Conservation (phyloP, 2,888 invertebrate species). For the Catonia carolina region DNA sequence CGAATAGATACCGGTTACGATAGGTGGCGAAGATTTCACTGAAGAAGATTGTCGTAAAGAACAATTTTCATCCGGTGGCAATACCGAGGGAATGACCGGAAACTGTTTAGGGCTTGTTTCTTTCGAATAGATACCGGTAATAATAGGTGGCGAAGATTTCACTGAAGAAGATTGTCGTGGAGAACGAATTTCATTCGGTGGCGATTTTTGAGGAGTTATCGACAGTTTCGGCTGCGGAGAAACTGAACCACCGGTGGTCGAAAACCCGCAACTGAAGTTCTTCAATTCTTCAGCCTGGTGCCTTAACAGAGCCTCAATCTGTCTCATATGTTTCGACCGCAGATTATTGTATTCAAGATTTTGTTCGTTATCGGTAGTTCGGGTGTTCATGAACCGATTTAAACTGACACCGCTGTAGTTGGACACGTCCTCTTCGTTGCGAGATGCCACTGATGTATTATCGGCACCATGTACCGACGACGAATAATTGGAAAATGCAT, state of each 20-base stretch:
- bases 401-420: conserved; percentile 1
- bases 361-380: neutral
- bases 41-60: neutral
- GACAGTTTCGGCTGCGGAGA: too few relatives aligned
- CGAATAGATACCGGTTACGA: too few relatives aligned
- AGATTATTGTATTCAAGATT: neutral
- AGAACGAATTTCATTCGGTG: too few relatives aligned
- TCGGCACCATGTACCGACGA: too few relatives aligned
- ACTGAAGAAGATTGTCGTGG: neutral
- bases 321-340: neutral
- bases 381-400: neutral
- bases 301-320: conserved; percentile 1
- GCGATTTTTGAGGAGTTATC: too few relatives aligned
- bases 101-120: neutral
- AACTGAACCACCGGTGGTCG: neutral
- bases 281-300: neutral
- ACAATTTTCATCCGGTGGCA: too few relatives aligned
- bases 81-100: too few relatives aligned
- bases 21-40: too few relatives aligned
- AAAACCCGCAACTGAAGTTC: neutral
- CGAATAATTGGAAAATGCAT: too few relatives aligned
- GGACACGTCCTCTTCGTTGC: neutral
- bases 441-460: too few relatives aligned
- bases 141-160: too few relatives aligned
- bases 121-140: too few relatives aligned